Evolutionary conservation across 2,888 invertebrate genomes (phyloP).

Genomic region (Muscina levida): DNA sequence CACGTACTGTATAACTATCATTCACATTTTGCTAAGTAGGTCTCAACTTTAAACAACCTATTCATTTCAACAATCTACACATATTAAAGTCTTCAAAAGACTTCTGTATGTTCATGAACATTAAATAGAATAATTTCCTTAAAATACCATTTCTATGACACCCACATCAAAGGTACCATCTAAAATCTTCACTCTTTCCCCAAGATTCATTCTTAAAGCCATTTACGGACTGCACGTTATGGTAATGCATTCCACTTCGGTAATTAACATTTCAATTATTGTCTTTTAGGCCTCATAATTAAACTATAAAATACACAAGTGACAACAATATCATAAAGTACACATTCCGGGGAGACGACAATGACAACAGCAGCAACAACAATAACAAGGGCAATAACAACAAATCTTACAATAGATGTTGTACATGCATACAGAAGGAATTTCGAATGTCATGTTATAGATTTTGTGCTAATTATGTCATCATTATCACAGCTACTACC

Average conservation of each 20-base stretch:
- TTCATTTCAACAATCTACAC: no score
- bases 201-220: not conserved
- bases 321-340: constrained; percentile 60
- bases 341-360: not conserved
- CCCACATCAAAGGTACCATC: not conserved
- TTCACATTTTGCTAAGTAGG: no score
- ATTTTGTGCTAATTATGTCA: constrained; percentile 75
- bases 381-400: constrained; percentile 21
- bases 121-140: no score
- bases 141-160: no score
- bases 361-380: not conserved
- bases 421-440: constrained; percentile 58
- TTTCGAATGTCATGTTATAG: constrained; percentile 64
- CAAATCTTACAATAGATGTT: constrained; percentile 51
- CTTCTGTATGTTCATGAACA: no score
- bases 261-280: constrained; percentile 67
- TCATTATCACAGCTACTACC: constrained; percentile 70
- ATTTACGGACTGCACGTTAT: not conserved
- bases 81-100: no score
- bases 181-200: not conserved
- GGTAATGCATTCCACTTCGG: constrained; percentile 61
- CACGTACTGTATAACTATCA: no score
- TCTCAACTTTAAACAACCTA: no score
- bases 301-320: constrained; percentile 63
- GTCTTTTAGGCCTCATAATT: constrained; percentile 65